Conservation (phyloP, 2,113 vertebrate genomes). For the Oreochromis tanganicae region DNA sequence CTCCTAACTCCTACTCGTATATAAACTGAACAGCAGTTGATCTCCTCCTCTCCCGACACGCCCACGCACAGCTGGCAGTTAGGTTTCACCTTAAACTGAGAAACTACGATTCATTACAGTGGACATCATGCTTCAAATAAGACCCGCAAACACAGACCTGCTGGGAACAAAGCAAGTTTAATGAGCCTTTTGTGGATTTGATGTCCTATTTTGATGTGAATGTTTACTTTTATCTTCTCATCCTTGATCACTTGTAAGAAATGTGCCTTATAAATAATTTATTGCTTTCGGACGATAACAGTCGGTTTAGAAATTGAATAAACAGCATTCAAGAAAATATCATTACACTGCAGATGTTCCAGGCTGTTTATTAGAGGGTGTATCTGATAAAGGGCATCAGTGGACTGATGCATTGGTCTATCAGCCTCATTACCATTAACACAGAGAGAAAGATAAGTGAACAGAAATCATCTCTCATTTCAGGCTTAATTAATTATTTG, state of each 20-base stretch:
- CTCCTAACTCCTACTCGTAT: not conserved
- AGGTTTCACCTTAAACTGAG: not conserved
- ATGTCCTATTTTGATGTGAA: not conserved
- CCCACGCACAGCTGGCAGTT: not conserved
- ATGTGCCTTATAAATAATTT: not conserved
- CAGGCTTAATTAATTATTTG: conserved; percentile 10
- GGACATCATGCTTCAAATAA: not conserved
- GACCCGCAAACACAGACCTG: not conserved
- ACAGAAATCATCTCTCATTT: not conserved
- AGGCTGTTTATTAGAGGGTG: not conserved
- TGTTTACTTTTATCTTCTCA: not conserved
- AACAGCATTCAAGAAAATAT: not conserved
- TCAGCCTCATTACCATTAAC: conserved; percentile 6
- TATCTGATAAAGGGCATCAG: not conserved
- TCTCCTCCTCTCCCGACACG: not conserved
- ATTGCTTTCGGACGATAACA: not conserved
- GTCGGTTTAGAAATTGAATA: not conserved
- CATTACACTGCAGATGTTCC: not conserved
- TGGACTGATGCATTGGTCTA: not conserved
- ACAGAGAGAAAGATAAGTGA: not conserved
- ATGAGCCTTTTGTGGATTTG: not conserved
- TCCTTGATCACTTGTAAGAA: not conserved
- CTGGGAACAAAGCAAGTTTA: not conserved
- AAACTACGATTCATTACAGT: not conserved
- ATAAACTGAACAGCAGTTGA: not conserved